Conservation (phyloP, 2,797 vertebrate species). For the Hafferia zeledoni region DNA sequence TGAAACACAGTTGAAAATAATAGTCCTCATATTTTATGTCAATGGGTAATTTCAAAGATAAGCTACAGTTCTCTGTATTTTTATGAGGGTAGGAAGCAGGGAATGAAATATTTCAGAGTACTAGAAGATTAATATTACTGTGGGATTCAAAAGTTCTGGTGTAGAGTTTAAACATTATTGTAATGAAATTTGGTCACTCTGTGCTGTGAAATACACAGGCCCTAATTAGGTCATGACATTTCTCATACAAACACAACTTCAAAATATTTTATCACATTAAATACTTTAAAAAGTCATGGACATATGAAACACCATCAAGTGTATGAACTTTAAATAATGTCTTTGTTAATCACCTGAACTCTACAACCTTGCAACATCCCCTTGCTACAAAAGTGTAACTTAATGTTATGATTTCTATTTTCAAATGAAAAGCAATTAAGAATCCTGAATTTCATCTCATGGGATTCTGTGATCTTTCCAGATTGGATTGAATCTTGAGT, state of each 20-base stretch:
- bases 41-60: constrained; percentile 59
- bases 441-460: neutral
- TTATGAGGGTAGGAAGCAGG: constrained; percentile 34
- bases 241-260: neutral
- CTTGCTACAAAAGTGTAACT: neutral
- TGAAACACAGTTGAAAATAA: constrained; percentile 50
- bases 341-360: neutral
- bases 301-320: neutral
- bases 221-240: neutral
- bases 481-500: neutral
- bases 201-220: neutral
- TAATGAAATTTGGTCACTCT: neutral
- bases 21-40: constrained; percentile 52
- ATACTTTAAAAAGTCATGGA: neutral
- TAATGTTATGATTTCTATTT: neutral
- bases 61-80: constrained; percentile 38
- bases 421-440: neutral
- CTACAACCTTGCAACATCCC: neutral
- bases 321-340: neutral
- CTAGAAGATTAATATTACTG: constrained; percentile 16
- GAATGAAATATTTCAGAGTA: constrained; percentile 34
- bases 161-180: neutral
- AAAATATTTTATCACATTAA: neutral
- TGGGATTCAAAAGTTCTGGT: neutral
- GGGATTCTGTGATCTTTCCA: neutral